phyloP scores from a whole-genome alignment of 1,140 invertebrate genomes.

The Tachypleus tridentatus region DNA sequence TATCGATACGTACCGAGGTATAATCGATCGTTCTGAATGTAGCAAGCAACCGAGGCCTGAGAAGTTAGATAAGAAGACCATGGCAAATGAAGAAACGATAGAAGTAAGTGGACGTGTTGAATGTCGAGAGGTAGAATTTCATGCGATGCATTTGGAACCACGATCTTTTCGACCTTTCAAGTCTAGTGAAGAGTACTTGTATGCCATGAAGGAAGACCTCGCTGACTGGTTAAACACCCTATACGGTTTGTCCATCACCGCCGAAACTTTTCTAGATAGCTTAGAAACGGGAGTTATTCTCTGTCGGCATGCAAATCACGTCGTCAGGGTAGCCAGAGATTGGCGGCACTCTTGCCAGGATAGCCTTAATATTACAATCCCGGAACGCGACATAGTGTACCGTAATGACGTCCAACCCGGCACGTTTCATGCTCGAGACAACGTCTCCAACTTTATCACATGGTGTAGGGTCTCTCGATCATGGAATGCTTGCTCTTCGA shows the following conservation, averaged over 20 bases:
- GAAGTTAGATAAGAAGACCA: too few species aligned
- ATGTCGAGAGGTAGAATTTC: too few species aligned
- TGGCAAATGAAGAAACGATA: too few species aligned
- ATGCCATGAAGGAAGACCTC: slow-evolving; percentile 90
- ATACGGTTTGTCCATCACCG: slow-evolving; percentile 66
- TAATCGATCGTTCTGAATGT: too few species aligned
- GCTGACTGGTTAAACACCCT: slow-evolving; percentile 86
- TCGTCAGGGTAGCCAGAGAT: slow-evolving; percentile 64
- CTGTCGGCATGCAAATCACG: slow-evolving; percentile 84
- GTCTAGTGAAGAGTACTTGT: slow-evolving; percentile 80
- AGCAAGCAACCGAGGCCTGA: too few species aligned
- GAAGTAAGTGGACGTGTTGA: too few species aligned
- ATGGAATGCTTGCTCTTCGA: slow-evolving; percentile 88
- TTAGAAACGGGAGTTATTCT: slow-evolving; percentile 86
- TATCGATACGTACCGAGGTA: too few species aligned
- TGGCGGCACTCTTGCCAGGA: slow-evolving; percentile 30
- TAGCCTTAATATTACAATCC: slow-evolving; percentile 13
- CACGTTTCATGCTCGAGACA: slow-evolving; percentile 91
- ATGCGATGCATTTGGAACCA: slow-evolving; percentile 45
- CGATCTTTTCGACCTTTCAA: slow-evolving; percentile 79
- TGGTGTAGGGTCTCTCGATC: slow-evolving; percentile 73
- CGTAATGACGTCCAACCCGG: slow-evolving; percentile 43
- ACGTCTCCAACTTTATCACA: slow-evolving; percentile 90
- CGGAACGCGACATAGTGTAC: slow-evolving; percentile 26
- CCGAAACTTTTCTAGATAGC: slow-evolving; percentile 83